Conservation (phyloP, 2,113 vertebrate genomes). For the Gobiocypris rarus region DNA sequence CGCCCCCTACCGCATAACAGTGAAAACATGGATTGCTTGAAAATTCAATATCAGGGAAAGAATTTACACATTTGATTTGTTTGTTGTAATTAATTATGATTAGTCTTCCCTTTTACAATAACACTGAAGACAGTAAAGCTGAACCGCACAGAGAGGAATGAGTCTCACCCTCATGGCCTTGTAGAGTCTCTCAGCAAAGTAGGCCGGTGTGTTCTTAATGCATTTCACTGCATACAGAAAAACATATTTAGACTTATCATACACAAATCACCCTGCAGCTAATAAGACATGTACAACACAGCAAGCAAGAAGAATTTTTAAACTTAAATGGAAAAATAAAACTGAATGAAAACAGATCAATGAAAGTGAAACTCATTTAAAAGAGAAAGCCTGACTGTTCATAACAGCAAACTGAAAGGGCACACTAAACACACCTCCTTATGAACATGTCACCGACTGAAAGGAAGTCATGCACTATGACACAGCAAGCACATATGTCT, state of each 20-base stretch:
- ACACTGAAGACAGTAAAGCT: not conserved
- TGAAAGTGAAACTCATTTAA: constrained; percentile 25
- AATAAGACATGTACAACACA: not conserved
- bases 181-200: constrained; percentile 95
- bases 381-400: constrained; percentile 33
- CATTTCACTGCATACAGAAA: constrained; percentile 87
- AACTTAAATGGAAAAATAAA: constrained; percentile 28
- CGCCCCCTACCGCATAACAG: no score
- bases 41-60: no score
- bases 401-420: constrained; percentile 34
- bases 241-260: constrained; percentile 27
- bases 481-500: constrained; percentile 8
- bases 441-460: not conserved
- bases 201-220: constrained; percentile 89
- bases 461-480: constrained; percentile 18
- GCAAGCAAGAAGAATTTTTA: constrained; percentile 23
- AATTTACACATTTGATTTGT: not conserved
- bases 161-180: constrained; percentile 91
- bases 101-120: not conserved
- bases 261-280: constrained; percentile 38
- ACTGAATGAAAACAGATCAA: no score
- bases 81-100: not conserved
- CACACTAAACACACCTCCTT: constrained; percentile 7
- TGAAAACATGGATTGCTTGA: no score
- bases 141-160: not conserved